Base-by-base conservation (phyloP, 2,888 invertebrate genomes). In the Drosophila infuscata region DNA sequence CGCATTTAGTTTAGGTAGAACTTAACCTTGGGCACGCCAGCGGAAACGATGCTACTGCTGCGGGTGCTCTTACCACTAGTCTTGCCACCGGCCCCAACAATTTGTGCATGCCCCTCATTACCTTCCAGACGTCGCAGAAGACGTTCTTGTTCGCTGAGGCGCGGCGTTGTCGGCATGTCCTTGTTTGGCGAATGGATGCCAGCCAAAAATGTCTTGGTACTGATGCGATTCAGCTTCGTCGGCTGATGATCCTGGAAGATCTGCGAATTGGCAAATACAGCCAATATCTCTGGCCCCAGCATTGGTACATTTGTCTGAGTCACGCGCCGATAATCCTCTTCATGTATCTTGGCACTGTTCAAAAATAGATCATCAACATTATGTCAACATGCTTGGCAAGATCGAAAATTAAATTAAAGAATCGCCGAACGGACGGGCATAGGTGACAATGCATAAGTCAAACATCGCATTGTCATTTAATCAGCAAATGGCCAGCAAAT, bases 241-340 rank as follows among this genome's bases (percentile, higher is more conserved):
- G 93, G 92, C 80, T 93, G 93, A 82, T 93, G 93, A 64, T 93
- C 93, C 81, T 93, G 92, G 83, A 93, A 93, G 70, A 93, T 93
- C 83, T 93, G 93, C 66, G 93, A 93, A 64, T 93, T 93, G 49
- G 93, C 92, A 77, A 93, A 93, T 11, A 93, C 93, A 1, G 93
- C 91, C 68, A 93, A 66, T 62, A 93, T 93, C 82, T 93, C 94
- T 0, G 94, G 94, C 2, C 94, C 94, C 76, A 93, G 66, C 83
- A 92, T 93, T 30, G 93, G 93, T 20, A 93, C 93, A 79, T 92
- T 93, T 51, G 92, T 93, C 81, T 93, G 93, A 4, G 93, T 93
- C 82, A 93, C 94, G n/a, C 93, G 92, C 17, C 92, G 90, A 78
- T 92, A 93, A 66, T 93, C 94, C 79, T 93, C 93, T 79, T 93